These are phyloP conservation scores for Stenolophus ochropezus DNA, from an alignment of 2,888 invertebrate species.

Conservation along the genomic window DNA sequence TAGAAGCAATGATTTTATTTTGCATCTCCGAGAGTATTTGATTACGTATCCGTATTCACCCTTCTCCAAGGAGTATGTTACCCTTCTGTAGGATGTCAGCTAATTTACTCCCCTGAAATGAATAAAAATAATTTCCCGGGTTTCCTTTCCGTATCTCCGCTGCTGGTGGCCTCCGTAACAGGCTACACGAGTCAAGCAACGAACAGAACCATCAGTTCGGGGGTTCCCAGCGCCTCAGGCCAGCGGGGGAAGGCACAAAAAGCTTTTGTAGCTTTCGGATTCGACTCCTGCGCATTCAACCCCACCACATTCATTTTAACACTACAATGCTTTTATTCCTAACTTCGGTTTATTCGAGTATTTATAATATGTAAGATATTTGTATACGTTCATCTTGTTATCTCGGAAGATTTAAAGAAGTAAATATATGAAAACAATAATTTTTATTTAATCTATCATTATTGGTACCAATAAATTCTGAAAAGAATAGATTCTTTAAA, in stretches of 20 bases:
- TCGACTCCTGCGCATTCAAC: neutral
- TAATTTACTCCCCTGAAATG: neutral
- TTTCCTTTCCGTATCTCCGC: neutral
- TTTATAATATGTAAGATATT: too few species aligned
- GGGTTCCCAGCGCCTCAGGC: neutral
- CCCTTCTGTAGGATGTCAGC: neutral
- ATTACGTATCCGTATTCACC: neutral
- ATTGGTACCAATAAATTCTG: too few species aligned
- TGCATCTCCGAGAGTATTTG: neutral
- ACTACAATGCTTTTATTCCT: too few species aligned
- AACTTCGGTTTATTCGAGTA: too few species aligned
- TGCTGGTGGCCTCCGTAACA: conserved; percentile 31
- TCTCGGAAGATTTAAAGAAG: neutral
- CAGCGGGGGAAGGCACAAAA: neutral
- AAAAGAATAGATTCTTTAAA: too few species aligned
- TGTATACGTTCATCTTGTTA: too few species aligned
- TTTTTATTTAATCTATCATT: too few species aligned
- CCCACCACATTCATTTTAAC: too few species aligned
- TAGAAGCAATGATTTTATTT: neutral
- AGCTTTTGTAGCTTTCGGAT: neutral
- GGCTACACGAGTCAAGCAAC: conserved; percentile 40
- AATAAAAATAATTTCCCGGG: neutral
- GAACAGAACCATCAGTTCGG: conserved; percentile 41
- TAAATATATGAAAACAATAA: too few species aligned
- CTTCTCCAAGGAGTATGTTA: neutral